phyloP scores from a whole-genome alignment of 2,888 invertebrate species.

The Eudasyphora cyanicolor region DNA sequence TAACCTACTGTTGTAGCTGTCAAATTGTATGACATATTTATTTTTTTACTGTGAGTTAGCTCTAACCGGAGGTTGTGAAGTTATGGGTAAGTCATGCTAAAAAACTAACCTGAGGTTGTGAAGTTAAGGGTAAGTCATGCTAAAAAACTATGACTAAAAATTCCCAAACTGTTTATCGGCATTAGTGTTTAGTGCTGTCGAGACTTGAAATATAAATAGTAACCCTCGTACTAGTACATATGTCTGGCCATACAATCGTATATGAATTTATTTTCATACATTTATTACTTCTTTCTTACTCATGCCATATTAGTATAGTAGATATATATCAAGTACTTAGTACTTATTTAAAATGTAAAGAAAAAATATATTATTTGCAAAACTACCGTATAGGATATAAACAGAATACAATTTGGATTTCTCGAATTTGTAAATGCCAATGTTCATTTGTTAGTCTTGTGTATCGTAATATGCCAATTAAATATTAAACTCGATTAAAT shows the following conservation, averaged over 20 bases:
- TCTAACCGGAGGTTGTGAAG: too few species aligned
- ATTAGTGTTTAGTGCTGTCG: too few species aligned
- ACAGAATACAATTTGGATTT: constrained; percentile 11
- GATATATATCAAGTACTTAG: neutral
- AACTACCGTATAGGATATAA: neutral
- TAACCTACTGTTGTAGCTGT: too few species aligned
- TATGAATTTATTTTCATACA: neutral
- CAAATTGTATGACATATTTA: too few species aligned
- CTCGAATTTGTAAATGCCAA: constrained; percentile 10
- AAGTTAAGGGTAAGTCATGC: too few species aligned
- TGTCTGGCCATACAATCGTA: neutral
- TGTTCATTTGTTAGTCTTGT: constrained; percentile 31
- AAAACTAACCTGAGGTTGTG: too few species aligned
- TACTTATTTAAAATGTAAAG: neutral
- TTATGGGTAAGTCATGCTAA: too few species aligned
- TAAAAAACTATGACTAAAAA: too few species aligned
- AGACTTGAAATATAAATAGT: too few species aligned
- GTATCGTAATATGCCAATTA: constrained; percentile 59
- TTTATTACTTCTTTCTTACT: neutral
- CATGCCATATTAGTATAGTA: neutral
- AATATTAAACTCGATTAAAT: constrained; percentile 64
- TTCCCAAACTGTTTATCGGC: too few species aligned
- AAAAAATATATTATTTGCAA: neutral
- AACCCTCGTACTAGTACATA: too few species aligned
- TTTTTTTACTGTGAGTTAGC: too few species aligned